Conservation (phyloP, 2,113 vertebrate species). For the Poeciliopsis occidentalis region DNA sequence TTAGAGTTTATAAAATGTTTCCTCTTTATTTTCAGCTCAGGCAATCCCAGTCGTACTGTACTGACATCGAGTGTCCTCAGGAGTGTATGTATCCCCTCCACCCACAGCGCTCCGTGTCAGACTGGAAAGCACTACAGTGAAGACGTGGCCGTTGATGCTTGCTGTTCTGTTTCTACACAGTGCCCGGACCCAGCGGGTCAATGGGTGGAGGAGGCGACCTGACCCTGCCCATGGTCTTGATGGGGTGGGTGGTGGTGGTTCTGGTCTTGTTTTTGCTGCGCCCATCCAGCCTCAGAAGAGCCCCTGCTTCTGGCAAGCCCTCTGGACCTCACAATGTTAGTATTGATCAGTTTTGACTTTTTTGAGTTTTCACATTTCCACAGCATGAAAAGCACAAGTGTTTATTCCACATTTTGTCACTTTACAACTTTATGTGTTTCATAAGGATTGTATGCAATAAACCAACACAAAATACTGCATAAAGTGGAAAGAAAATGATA, state of each 20-base stretch:
- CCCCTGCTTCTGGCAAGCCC: constrained; percentile 83
- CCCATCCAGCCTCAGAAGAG: constrained; percentile 87
- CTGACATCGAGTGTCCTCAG: constrained; percentile 94
- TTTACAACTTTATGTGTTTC: no score
- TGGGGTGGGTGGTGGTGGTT: constrained; percentile 92
- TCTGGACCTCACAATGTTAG: constrained; percentile 86
- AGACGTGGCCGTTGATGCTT: not conserved
- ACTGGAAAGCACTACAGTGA: not conserved
- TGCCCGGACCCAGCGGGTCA: constrained; percentile 87
- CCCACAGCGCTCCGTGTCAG: not conserved
- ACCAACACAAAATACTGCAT: no score
- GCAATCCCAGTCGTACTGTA: constrained; percentile 97
- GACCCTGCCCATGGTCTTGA: constrained; percentile 89
- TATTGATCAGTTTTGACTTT: no score
- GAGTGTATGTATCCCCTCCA: constrained; percentile 86
- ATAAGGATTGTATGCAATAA: no score
- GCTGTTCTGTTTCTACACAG: constrained; percentile 70
- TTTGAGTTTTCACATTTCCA: no score
- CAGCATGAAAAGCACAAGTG: no score
- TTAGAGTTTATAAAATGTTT: not conserved
- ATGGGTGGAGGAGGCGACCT: constrained; percentile 78
- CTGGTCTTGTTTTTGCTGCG: constrained; percentile 91
- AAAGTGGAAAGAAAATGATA: no score
- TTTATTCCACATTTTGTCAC: no score
- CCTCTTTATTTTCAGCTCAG: constrained; percentile 82